Base-by-base conservation (phyloP, 2,888 invertebrate species). In the Metalampra italica region DNA sequence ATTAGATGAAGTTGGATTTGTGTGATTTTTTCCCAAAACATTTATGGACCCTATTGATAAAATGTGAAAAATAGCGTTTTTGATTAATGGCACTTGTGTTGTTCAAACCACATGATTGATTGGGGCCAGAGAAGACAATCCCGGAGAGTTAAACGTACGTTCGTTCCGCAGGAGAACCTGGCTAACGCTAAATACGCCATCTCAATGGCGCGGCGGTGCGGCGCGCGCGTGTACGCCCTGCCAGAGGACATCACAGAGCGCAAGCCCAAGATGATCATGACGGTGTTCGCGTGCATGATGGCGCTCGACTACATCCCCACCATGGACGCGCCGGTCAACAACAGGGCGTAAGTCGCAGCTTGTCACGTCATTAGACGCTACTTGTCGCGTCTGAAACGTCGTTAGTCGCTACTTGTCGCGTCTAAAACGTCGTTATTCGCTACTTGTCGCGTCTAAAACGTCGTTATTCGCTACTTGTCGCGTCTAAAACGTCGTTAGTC, bases 161-260 rank as follows among this genome's bases (percentile, higher is more conserved):
- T 22, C 5, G 3, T 22, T 38, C 12, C 14, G 0, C 86, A 98
- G 98, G 97, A 97, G 56, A 96, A 95, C 66, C 90, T 97, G 70
- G 97, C 96, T 47, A 99, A 99, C 90, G 99, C 99, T n/a, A 99
- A 99, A 76, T 99, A 99, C 90, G 99, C 99, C 50, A 96, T 99
- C 66, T 98, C 98, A 0, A 96, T 98, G 95, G 98, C 98, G 7
- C 92, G 99, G 43, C 98, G 98, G 72, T 96, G 97, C 71, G 99
- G 99, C 57, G 99, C 98, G 45, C 93, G 98, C 52, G 98, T 99
- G 13, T 99, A 99, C 87, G 99, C 99, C 7, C 91, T 99, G 52
- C 99, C 99, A 12, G 99, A 99, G 82, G 99, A 99, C 90, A 98
- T 99, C 72, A 96, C 98, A 36, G 98, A 99, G 90, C 94, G 98